Percentiles rank a stretch among this genome's conserved stretches.
Conservation (phyloP, 2,888 invertebrate genomes). For the Parasteatoda lunata region DNA sequence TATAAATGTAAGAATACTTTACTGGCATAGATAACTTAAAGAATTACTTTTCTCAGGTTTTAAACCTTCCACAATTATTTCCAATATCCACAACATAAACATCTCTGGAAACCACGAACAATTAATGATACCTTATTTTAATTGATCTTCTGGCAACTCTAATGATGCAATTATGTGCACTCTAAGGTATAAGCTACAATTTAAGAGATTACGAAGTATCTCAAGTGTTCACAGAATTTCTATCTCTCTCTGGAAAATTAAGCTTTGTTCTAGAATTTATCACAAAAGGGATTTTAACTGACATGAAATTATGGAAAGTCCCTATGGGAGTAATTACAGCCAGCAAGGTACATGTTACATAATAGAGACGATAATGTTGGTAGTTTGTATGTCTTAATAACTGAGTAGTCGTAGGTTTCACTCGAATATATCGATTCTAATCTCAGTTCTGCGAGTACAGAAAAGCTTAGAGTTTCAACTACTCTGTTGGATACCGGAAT, state of each 20-base stretch:
- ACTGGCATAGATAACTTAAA: no score
- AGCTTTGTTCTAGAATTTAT: slow-evolving; percentile 55
- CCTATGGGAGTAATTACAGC: slow-evolving; percentile 42
- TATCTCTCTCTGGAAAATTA: slow-evolving; percentile 39
- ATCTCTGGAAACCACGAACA: background rate
- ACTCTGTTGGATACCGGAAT: no score
- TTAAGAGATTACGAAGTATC: slow-evolving; percentile 55
- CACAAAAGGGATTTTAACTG: slow-evolving; percentile 45
- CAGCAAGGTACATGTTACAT: slow-evolving; percentile 10
- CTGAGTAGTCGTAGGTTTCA: slow-evolving; percentile 20
- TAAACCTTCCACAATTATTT: slow-evolving; percentile 9
- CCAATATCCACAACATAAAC: slow-evolving; percentile 22
- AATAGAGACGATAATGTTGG: slow-evolving; percentile 25
- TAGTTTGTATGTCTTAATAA: slow-evolving; percentile 20
- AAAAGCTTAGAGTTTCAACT: background rate
- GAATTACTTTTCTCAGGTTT: background rate
- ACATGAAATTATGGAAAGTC: slow-evolving; percentile 47
- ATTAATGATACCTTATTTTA: slow-evolving; percentile 59
- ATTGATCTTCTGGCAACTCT: slow-evolving; percentile 40
- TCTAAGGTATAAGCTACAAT: slow-evolving; percentile 55
- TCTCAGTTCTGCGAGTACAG: slow-evolving; percentile 8
- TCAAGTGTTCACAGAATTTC: background rate
- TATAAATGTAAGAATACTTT: no score
- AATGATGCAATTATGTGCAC: slow-evolving; percentile 55
- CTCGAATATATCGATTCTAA: slow-evolving; percentile 35